Percentiles rank a stretch among this genome's conserved stretches.
Conservation (phyloP, 2,888 invertebrate species). For the Thecocarcelia acutangulata region DNA sequence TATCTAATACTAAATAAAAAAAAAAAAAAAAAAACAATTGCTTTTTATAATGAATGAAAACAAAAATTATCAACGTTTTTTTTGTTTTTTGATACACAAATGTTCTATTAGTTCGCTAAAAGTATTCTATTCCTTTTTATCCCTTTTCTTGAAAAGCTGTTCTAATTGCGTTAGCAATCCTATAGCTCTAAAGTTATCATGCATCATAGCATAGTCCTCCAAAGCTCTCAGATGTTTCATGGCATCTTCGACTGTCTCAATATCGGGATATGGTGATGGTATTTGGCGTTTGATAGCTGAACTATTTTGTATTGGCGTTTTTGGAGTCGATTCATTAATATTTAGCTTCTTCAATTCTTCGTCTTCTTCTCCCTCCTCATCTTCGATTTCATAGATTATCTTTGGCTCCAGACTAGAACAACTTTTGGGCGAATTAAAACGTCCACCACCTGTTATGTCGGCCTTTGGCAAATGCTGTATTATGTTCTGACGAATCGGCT, state of each 20-base stretch:
- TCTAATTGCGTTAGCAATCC: slow-evolving; percentile 77
- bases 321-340: background rate
- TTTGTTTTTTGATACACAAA: too few species aligned
- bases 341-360: slow-evolving; percentile 48
- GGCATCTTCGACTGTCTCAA: slow-evolving; percentile 71
- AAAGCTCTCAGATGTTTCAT: slow-evolving; percentile 73
- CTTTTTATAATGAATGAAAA: too few species aligned
- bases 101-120: too few species aligned
- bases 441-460: slow-evolving; percentile 52
- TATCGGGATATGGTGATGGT: slow-evolving; percentile 59
- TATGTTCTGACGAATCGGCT: background rate
- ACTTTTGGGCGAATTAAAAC: background rate
- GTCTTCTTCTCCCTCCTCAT: slow-evolving; percentile 56
- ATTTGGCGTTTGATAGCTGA: slow-evolving; percentile 24
- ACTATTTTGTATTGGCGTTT: background rate
- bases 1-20: too few species aligned
- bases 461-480: background rate
- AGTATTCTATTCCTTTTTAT: slow-evolving; percentile 27
- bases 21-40: too few species aligned
- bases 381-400: slow-evolving; percentile 57
- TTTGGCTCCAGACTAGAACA: slow-evolving; percentile 44
- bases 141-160: slow-evolving; percentile 73
- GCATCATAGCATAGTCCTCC: slow-evolving; percentile 77
- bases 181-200: slow-evolving; percentile 77
- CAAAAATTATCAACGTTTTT: too few species aligned